Evolutionary conservation across 1,140 invertebrate genomes (phyloP), one percentile per base, ranked within the genome.

Genomic region (Asobara japonica): DNA sequence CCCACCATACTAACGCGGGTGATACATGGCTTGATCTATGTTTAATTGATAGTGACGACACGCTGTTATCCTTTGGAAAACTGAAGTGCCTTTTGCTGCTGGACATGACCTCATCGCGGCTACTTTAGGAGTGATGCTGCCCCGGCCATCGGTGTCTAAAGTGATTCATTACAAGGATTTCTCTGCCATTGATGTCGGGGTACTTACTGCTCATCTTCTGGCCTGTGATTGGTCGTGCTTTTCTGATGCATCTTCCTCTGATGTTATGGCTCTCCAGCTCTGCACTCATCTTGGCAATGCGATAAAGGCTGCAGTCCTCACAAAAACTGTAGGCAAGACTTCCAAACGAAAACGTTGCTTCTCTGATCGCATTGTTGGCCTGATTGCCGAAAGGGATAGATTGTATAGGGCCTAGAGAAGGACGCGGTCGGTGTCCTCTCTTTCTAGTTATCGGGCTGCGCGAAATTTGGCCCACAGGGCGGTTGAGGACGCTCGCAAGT

Each of bases 1-100:
- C 51, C 0, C 68, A 70, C 20, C 7, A 10, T 0, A 31, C 30
- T 8, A 20, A 16, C 2, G 1, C 10, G 8, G 38, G 27, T 5
- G 1, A 62, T 2, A 64, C 61, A 1, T 71, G 56, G 69, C 31
- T 71, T 0, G 69, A 64, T 48, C 20, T 71, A 4, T 64, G 56
- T 25, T 22, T 51, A 0, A 36, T 71, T 0, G 56, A 71, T 48
- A 22, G 45, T 2, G 7, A 6, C 2, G 69, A 71, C 20, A 45
- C n/a, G 0, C 25, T 64, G 0, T 3, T 33, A 7, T 38, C 67
- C 3, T 33, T 11, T 33, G 33, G 0, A 18, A 71, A 20, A 16
- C 36, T 13, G 60, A 29, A 3, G 20, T 22, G 10, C 36, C 69
- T 5, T 61, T 71, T n/a, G 27, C 18, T 33, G 60, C 56, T 30